These are phyloP conservation scores for Benthosema pterotum DNA, from an alignment of 2,797 vertebrate species.

Conservation along the genomic window DNA sequence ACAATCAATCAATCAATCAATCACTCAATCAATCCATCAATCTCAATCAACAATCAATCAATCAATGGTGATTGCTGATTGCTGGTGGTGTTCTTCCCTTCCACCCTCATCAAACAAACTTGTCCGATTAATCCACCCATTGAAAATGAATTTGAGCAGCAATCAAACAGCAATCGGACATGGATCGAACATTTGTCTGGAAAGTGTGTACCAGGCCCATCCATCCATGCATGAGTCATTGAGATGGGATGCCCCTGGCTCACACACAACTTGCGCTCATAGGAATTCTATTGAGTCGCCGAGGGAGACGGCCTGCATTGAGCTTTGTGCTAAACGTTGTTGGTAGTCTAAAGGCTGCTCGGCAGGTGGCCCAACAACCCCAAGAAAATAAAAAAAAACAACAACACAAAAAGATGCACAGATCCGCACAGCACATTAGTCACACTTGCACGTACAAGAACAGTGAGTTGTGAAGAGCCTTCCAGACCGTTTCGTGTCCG, in stretches of 20 bases:
- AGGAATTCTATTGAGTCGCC: constrained; percentile 64
- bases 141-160: no score
- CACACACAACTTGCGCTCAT: constrained; percentile 37
- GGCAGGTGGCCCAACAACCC: constrained; percentile 52
- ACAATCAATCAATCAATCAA: no score
- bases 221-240: constrained; percentile 53
- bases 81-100: no score
- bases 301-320: constrained; percentile 37
- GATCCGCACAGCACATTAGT: constrained; percentile 47
- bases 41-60: no score
- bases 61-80: no score
- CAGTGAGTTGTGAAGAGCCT: constrained; percentile 1
- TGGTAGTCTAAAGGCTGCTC: constrained; percentile 42
- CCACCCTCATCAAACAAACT: no score
- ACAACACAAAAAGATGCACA: constrained; percentile 32
- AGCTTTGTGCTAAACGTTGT: constrained; percentile 46
- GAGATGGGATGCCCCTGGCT: constrained; percentile 46
- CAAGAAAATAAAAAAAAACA: constrained; percentile 34
- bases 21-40: no score
- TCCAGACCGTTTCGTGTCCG: constrained; percentile 16
- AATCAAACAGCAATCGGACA: no score
- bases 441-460: constrained; percentile 26
- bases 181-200: no score
- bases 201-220: constrained; percentile 23
- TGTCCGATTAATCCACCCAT: no score